A percentile compares a stretch with the other conserved stretches of the same genome.
These are phyloP conservation scores for Alouatta palliata DNA, from an alignment of 2,113 vertebrate genomes.

Conservation along the genomic window DNA sequence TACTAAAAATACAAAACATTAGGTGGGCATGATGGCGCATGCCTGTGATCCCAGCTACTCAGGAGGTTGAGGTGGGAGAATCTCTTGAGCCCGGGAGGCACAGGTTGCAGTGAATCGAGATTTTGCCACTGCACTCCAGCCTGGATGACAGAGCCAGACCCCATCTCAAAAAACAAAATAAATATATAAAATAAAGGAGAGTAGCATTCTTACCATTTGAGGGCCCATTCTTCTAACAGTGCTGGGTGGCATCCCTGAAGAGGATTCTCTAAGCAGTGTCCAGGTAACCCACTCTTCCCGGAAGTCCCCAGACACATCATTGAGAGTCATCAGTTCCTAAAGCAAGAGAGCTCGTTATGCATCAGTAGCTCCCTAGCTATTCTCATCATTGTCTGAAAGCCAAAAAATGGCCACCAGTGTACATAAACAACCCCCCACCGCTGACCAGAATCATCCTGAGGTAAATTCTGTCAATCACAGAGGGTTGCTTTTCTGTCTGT, in stretches of 20 bases:
- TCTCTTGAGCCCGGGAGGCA: background rate
- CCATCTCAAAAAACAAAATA: background rate
- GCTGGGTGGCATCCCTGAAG: background rate
- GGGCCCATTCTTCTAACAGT: conserved; percentile 29
- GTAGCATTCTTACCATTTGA: conserved; percentile 33
- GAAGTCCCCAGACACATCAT: conserved; percentile 52
- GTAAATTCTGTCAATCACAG: background rate
- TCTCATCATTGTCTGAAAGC: background rate
- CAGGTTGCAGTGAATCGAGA: background rate
- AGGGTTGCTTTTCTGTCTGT: background rate
- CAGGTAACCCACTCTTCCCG: background rate
- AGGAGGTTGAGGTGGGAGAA: background rate
- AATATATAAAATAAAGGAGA: background rate
- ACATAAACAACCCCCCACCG: background rate
- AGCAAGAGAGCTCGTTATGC: conserved; percentile 8
- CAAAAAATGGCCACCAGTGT: background rate
- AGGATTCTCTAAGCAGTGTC: conserved; percentile 9
- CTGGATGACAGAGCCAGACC: background rate
- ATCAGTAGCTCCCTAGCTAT: background rate
- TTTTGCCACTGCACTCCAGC: background rate
- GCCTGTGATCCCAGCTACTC: background rate
- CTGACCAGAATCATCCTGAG: background rate
- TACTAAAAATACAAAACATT: too few species aligned
- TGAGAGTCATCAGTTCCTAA: conserved; percentile 15
- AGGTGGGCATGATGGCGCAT: background rate